Evolutionary conservation across 2,888 invertebrate species (phyloP), one percentile per base, ranked within the genome.

Genomic region (Odontocerum albicorne): DNA sequence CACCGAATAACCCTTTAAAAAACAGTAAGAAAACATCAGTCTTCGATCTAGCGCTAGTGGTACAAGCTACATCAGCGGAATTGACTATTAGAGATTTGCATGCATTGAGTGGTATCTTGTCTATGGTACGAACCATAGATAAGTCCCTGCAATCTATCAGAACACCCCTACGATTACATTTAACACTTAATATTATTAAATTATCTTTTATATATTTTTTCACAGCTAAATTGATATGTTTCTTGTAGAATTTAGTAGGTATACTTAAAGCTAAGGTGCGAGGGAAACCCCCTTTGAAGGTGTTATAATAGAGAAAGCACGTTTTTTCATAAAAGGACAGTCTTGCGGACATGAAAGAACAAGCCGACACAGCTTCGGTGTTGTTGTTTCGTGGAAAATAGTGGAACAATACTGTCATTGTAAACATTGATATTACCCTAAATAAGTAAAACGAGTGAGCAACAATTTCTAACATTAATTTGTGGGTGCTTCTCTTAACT

Each of bases 201-300:
- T 10, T 13, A 38, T 47, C 38, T 44, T 32, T 17, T 44, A 16
- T 22, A 31, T 39, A 13, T 12, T 46, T 17, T 19, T 55, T 60
- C 58, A 60, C 60, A 60, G 60, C 56, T 60, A 49, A 49, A 22
- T 43, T 58, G 61, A 61, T 59, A 61, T 61, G 61, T 54, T 39
- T 57, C 27, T 43, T 35, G 40, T 49, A 33, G 22, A 22, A 15
- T 43, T 52, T 59, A 55, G 32, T 45, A 13, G 13, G 12, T 32
- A 12, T 10, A 10, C 50, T 51, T 43, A 51, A 7, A 12, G 15
- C 35, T 43, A 49, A 13, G 15, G 44, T 51, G 51, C 43, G 10
- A 33, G 51, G 51, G 27, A 44, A 16, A 33, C 15, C 36, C 43
- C 51, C 51, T 12, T 21, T 43, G 35, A 51, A 35, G 36, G 51